Base-by-base conservation (phyloP, 2,113 vertebrate genomes). In the Erythrocebus patas region DNA sequence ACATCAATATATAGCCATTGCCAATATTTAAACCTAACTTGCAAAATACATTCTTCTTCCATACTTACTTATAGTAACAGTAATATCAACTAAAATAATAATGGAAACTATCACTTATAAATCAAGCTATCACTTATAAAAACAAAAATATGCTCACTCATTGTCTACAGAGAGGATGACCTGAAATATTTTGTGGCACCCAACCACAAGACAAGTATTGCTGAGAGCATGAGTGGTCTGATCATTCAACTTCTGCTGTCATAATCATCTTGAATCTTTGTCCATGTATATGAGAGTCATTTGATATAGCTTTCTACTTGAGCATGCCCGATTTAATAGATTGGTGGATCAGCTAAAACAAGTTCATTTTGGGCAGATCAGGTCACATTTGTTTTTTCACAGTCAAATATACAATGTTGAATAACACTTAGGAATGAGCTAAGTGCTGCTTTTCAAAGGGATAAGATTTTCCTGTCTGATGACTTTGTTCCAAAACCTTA, bases 331-430 rank as follows among this genome's bases (percentile, higher is more conserved):
- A 73, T 52, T 66, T 89, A 80, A 30, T 17, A 73, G 79, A 25
- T n/a, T 22, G 25, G 8, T 55, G 50, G 38, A 79, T 79, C 43
- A 82, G 25, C 78, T 80, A 55, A 85, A 48, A 22, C 78, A 45
- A 89, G 52, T 66, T 88, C 43, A 79, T 88, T 91, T 91, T 68
- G 43, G 48, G 10, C 30, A 72, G 17, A 88, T 70, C 17, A 45
- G 25, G 10, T 88, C 76, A 76, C n/a, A 92, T 57, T 96, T 91
- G 59, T 92, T 85, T 30, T 81, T 80, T 94, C 45, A 91, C 38
- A 57, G 16, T 32, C 79, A 91, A 55, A 61, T 79, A 64, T 16
- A 76, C 38, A 73, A 57, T 45, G 25, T 78, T 17, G 4, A 45
- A 20, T 50, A 68, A 25, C 35, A 40, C 52, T 72, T 45, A 78